Conservation (phyloP, 2,797 vertebrate genomes). For the Rhynchonycteris naso region DNA sequence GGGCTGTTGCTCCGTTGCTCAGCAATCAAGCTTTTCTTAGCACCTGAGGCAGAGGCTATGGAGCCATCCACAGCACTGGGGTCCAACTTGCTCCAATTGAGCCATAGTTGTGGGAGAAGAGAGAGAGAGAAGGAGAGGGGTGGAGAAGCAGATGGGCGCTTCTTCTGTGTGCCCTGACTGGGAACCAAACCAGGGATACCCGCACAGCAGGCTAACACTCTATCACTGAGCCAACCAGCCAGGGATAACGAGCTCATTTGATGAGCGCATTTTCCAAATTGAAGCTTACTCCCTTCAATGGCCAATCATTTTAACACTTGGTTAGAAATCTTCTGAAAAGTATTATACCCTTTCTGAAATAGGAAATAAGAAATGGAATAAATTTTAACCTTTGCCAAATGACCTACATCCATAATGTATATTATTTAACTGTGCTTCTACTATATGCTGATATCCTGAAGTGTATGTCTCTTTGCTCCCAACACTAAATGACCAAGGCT, state of each 20-base stretch:
- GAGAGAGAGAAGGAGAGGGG: too few relatives aligned
- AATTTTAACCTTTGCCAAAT: neutral
- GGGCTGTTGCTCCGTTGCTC: too few relatives aligned
- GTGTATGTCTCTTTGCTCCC: neutral
- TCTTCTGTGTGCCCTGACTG: too few relatives aligned
- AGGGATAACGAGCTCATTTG: neutral
- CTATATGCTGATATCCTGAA: neutral
- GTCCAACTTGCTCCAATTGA: too few relatives aligned
- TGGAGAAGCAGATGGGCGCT: too few relatives aligned
- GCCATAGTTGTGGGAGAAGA: too few relatives aligned
- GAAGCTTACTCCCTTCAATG: neutral
- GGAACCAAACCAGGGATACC: too few relatives aligned
- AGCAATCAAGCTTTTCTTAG: too few relatives aligned
- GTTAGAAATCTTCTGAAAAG: constrained; percentile 19
- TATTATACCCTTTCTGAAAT: constrained; percentile 1
- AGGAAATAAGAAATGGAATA: constrained; percentile 7
- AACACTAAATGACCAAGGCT: neutral
- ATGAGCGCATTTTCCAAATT: neutral
- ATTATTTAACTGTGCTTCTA: neutral
- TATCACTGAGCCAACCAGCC: too few relatives aligned
- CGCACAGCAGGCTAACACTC: too few relatives aligned
- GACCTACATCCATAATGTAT: neutral
- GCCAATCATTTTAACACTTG: constrained; percentile 11
- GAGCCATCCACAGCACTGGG: too few relatives aligned
- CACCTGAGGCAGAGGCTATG: too few relatives aligned